These are phyloP conservation scores for Saguinus imperator DNA, from an alignment of 2,113 vertebrate genomes.

Conservation along the genomic window DNA sequence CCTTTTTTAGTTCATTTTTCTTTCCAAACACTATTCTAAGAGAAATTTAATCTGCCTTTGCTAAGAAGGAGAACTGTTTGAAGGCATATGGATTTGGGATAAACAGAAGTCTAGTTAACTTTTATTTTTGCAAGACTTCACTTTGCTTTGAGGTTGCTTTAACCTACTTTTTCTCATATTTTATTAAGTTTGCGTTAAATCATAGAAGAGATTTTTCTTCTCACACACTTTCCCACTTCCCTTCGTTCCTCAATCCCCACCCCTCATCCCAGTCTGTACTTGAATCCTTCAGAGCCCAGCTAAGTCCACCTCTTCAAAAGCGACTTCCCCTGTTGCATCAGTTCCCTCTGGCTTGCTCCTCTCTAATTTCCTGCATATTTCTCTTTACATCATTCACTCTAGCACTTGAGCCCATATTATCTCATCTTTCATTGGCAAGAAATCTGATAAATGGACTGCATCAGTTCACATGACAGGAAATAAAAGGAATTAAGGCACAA, in stretches of 20 bases:
- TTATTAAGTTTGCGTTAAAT: not conserved
- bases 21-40: conserved; percentile 31
- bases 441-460: not conserved
- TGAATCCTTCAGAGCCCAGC: not conserved
- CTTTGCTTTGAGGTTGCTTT: not conserved
- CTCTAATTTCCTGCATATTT: not conserved
- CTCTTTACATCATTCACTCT: not conserved
- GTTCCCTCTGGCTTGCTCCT: not conserved
- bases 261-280: accelerated
- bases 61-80: not conserved
- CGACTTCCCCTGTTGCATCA: not conserved
- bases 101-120: not conserved
- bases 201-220: not conserved
- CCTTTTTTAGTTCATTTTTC: conserved; percentile 18
- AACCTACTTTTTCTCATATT: not conserved
- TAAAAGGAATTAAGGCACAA: not conserved
- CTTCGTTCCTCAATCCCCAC: not conserved
- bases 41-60: not conserved
- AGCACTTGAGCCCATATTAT: not conserved
- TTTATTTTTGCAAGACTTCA: not conserved
- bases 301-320: not conserved
- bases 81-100: not conserved
- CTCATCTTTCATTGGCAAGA: not conserved
- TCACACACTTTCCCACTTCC: not conserved
- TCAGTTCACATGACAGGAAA: not conserved